Percentiles rank a stretch among this genome's conserved stretches.
These are phyloP conservation scores for Tortrix viridana DNA, from an alignment of 2,888 invertebrate species.

Conservation along the genomic window DNA sequence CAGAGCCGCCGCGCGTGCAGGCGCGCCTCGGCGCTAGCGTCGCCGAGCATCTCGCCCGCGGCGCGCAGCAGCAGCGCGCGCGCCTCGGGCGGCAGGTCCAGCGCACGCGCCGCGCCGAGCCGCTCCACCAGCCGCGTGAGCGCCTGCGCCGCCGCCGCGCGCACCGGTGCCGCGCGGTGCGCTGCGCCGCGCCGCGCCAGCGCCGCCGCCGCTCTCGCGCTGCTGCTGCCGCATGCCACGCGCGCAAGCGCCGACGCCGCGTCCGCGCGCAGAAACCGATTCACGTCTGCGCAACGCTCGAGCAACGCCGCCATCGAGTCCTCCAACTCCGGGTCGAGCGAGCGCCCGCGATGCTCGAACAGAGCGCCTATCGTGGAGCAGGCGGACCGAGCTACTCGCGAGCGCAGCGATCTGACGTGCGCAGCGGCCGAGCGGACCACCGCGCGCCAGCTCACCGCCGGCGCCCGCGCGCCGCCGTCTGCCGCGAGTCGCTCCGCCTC, in stretches of 20 bases:
- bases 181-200: slow-evolving; percentile 88
- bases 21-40: slow-evolving; percentile 94
- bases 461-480: slow-evolving; percentile 88
- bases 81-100: slow-evolving; percentile 89
- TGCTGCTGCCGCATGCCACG: slow-evolving; percentile 91
- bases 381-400: slow-evolving; percentile 95
- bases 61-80: slow-evolving; percentile 91
- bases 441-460: slow-evolving; percentile 86
- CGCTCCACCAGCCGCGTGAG: slow-evolving; percentile 89
- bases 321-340: slow-evolving; percentile 91
- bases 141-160: slow-evolving; percentile 92
- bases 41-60: slow-evolving; percentile 92
- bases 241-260: slow-evolving; percentile 92
- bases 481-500: slow-evolving; percentile 87
- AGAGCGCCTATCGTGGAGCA: slow-evolving; percentile 92
- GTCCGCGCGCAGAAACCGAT: slow-evolving; percentile 95
- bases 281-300: slow-evolving; percentile 96
- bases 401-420: slow-evolving; percentile 94
- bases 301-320: slow-evolving; percentile 92
- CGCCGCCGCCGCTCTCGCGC: slow-evolving; percentile 87
- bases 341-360: slow-evolving; percentile 86
- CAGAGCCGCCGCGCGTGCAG: slow-evolving; percentile 92
- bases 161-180: slow-evolving; percentile 95
- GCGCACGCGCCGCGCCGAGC: slow-evolving; percentile 88
- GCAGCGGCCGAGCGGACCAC: slow-evolving; percentile 88